phyloP scores from a whole-genome alignment of 2,113 vertebrate species.

The Boulengeromyrus knoepffleri region DNA sequence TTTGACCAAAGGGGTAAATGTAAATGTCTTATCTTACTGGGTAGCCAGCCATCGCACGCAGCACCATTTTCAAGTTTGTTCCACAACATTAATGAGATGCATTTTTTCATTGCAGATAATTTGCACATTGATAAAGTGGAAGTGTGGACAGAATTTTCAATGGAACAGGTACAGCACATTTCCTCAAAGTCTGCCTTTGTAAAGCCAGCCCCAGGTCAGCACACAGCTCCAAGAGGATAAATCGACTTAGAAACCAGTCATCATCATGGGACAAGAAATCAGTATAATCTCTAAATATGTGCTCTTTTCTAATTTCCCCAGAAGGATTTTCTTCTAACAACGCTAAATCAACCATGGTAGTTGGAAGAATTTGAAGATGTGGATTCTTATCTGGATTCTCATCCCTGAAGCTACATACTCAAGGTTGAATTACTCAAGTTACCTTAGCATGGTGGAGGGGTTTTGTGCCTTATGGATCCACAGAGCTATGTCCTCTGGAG shows the following conservation, averaged over 20 bases:
- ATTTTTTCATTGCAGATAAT: neutral
- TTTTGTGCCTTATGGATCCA: neutral
- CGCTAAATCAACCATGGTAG: neutral
- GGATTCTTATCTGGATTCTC: neutral
- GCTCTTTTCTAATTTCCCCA: neutral
- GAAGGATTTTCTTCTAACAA: neutral
- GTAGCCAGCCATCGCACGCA: neutral
- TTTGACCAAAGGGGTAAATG: neutral
- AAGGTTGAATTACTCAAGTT: neutral
- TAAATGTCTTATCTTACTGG: neutral
- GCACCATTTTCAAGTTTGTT: neutral
- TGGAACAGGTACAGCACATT: too few relatives aligned
- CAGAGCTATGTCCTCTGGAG: too few relatives aligned
- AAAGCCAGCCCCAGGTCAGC: too few relatives aligned
- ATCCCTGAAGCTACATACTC: neutral
- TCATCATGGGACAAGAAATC: too few relatives aligned
- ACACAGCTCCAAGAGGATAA: too few relatives aligned
- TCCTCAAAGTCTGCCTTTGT: too few relatives aligned
- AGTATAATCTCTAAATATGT: too few relatives aligned
- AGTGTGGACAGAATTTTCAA: too few relatives aligned
- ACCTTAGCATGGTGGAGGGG: neutral
- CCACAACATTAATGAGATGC: neutral
- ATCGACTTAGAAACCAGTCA: too few relatives aligned
- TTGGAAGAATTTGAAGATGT: neutral
- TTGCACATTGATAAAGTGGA: neutral